These are phyloP conservation scores for Clepsis dumicolana DNA, from an alignment of 2,888 invertebrate genomes.

Conservation along the genomic window DNA sequence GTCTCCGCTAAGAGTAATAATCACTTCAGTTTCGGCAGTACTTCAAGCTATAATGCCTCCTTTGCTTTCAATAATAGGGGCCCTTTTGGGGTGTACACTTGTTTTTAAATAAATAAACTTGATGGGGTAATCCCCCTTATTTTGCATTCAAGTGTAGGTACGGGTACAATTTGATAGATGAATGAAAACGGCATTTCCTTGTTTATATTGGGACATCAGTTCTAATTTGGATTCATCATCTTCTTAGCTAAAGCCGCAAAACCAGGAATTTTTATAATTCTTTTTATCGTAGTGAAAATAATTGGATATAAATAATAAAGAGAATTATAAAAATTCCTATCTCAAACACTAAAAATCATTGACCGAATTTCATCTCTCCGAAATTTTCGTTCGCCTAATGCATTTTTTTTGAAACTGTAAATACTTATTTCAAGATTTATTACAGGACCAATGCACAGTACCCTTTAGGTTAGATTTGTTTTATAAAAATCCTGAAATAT, in stretches of 20 bases:
- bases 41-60: conserved; percentile 18
- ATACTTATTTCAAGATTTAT: too few species aligned
- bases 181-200: background rate
- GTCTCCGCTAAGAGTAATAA: conserved; percentile 38
- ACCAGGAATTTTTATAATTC: too few species aligned
- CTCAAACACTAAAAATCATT: too few species aligned
- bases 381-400: too few species aligned
- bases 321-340: too few species aligned
- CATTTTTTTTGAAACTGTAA: too few species aligned
- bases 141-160: conserved; percentile 16
- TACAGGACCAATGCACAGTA: too few species aligned
- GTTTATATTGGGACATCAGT: background rate
- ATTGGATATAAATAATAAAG: too few species aligned
- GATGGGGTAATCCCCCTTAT: conserved; percentile 30
- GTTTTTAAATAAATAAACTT: conserved; percentile 19
- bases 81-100: background rate
- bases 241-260: background rate
- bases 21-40: conserved; percentile 9
- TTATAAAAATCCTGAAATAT: too few species aligned
- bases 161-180: conserved; percentile 32
- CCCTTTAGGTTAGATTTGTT: too few species aligned
- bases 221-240: background rate
- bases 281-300: too few species aligned
- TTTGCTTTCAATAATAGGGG: background rate
- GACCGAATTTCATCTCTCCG: too few species aligned